Conservation (phyloP, 1,140 invertebrate species). For the Akabosia matsudoensis region DNA sequence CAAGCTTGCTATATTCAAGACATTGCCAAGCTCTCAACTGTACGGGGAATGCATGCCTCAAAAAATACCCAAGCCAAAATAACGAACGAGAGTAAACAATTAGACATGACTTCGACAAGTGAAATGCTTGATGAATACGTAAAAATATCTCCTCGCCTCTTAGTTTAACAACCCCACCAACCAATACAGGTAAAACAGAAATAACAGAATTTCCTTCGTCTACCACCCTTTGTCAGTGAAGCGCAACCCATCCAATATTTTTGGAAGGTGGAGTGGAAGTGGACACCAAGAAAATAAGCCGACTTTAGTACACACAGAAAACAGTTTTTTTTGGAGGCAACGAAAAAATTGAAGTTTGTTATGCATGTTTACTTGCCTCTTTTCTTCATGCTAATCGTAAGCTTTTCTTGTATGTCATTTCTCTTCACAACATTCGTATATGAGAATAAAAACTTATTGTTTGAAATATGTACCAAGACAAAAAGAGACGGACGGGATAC, state of each 20-base stretch:
- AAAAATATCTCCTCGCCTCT: neutral
- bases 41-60: neutral
- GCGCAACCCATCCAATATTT: constrained; percentile 9
- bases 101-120: constrained; percentile 10
- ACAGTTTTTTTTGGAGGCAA: neutral
- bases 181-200: neutral
- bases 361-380: too few species aligned
- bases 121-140: neutral
- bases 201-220: neutral
- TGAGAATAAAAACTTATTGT: too few species aligned
- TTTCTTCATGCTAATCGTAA: too few species aligned
- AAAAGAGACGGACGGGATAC: too few species aligned
- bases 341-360: too few species aligned
- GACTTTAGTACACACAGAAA: neutral
- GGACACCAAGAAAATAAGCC: neutral
- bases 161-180: neutral
- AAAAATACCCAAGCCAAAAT: neutral
- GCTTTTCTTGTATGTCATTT: too few species aligned
- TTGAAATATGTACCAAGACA: too few species aligned
- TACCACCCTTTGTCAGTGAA: neutral
- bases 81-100: neutral
- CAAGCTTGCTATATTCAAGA: neutral
- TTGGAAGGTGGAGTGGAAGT: constrained; percentile 12
- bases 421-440: too few species aligned
- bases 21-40: neutral